A percentile compares a stretch with the other conserved stretches of the same genome.
Evolutionary conservation across 2,888 invertebrate species (phyloP).

Genomic region (Andricus curvator): DNA sequence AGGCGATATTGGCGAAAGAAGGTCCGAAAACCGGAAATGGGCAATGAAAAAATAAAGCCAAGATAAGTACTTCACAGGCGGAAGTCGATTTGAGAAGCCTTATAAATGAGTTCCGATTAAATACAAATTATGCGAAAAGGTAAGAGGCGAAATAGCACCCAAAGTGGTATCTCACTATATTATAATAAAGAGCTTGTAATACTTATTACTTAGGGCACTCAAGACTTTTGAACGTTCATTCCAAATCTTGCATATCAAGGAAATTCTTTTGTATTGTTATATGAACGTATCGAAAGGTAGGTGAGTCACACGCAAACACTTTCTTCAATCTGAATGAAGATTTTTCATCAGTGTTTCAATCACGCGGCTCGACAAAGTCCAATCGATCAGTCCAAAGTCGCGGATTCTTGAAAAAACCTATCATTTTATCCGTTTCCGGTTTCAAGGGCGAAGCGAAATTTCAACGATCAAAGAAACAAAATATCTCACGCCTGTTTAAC

Average conservation of each 20-base stretch:
- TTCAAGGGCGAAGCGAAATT: conserved; percentile 64
- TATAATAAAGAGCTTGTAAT: conserved; percentile 61
- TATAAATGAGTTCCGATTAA: conserved; percentile 19
- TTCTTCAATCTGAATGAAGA: conserved; percentile 43
- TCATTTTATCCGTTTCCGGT: conserved; percentile 69
- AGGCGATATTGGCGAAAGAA: conserved; percentile 44
- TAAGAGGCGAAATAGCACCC: conserved; percentile 19
- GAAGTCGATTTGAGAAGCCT: conserved; percentile 34
- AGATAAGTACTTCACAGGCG: conserved; percentile 39
- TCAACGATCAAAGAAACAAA: conserved; percentile 47
- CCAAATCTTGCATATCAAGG: conserved; percentile 64
- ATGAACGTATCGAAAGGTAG: conserved; percentile 49
- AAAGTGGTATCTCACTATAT: conserved; percentile 51
- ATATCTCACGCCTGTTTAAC: conserved; percentile 60
- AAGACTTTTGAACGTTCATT: conserved; percentile 63
- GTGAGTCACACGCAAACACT: conserved; percentile 48
- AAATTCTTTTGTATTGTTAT: conserved; percentile 57
- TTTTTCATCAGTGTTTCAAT: conserved; percentile 1
- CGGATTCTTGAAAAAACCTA: conserved; percentile 52
- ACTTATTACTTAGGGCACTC: conserved; percentile 61
- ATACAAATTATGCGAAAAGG: not conserved
- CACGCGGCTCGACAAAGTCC: conserved; percentile 2
- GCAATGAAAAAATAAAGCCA: conserved; percentile 50
- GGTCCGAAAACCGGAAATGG: conserved; percentile 72
- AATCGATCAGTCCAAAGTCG: not conserved